A percentile compares a stretch with the other conserved stretches of the same genome.
phyloP scores from a whole-genome alignment of 2,888 invertebrate genomes.

The Drosophila imparisetae region DNA sequence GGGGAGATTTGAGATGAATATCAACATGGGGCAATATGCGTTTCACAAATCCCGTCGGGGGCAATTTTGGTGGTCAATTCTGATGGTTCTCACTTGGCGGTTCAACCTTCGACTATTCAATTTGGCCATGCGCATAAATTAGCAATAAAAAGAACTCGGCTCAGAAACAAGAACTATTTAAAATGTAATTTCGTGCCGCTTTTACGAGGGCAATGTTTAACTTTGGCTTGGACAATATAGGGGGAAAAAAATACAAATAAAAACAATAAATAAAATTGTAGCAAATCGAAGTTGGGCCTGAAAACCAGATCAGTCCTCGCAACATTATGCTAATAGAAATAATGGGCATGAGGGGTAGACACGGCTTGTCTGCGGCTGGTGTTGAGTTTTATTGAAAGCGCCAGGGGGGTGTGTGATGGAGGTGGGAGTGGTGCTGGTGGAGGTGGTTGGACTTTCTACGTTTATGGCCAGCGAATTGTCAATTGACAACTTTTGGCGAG shows the following conservation, averaged over 20 bases:
- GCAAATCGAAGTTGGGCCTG: conserved; percentile 60
- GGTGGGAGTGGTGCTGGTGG: conserved; percentile 3
- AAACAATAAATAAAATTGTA: conserved; percentile 77
- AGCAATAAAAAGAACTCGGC: conserved; percentile 70
- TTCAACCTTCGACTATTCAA: conserved; percentile 51
- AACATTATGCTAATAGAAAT: conserved; percentile 80
- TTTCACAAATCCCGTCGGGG: conserved; percentile 14
- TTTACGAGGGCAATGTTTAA: conserved; percentile 61
- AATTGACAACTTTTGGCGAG: conserved; percentile 74
- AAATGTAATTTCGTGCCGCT: conserved; percentile 70
- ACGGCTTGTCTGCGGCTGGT: conserved; percentile 62
- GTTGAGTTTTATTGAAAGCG: conserved; percentile 69
- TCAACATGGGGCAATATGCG: conserved; percentile 4
- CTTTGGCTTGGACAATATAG: conserved; percentile 29
- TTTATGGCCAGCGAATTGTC: conserved; percentile 67
- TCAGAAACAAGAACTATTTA: conserved; percentile 71
- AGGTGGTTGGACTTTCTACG: conserved; percentile 28
- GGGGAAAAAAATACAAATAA: conserved; percentile 33
- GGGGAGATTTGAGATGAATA: background rate
- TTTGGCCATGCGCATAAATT: conserved; percentile 80
- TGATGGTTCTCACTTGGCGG: conserved; percentile 9
- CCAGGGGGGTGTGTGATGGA: background rate
- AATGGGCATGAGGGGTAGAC: conserved; percentile 12
- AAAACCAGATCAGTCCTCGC: conserved; percentile 55
- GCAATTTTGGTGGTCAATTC: conserved; percentile 36